phyloP scores from a whole-genome alignment of 2,797 vertebrate species.

The Parambassis ranga region DNA sequence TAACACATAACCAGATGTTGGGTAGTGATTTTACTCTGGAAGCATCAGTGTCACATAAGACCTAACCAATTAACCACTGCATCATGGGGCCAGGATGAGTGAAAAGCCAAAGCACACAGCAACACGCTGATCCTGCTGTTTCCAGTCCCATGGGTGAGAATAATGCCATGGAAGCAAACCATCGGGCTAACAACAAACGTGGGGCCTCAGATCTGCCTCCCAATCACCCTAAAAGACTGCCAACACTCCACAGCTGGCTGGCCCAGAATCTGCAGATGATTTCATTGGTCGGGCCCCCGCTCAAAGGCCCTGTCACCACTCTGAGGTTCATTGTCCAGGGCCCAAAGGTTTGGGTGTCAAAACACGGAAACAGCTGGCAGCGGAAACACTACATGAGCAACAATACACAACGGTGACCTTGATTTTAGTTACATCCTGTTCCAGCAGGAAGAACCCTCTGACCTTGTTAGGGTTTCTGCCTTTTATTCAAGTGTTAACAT shows the following conservation, averaged over 20 bases:
- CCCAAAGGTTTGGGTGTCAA: slow-evolving; percentile 54
- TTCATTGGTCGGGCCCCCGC: slow-evolving; percentile 38
- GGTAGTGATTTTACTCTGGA: slow-evolving; percentile 33
- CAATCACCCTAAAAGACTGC: slow-evolving; percentile 55
- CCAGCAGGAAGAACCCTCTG: slow-evolving; percentile 50
- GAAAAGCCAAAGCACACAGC: slow-evolving; percentile 23
- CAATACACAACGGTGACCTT: slow-evolving; percentile 62
- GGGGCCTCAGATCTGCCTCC: slow-evolving; percentile 52
- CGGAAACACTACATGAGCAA: slow-evolving; percentile 58
- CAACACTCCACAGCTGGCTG: slow-evolving; percentile 70
- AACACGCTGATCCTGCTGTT: slow-evolving; percentile 32
- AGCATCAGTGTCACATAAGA: slow-evolving; percentile 9
- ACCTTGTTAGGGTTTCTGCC: slow-evolving; percentile 45
- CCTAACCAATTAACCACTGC: slow-evolving; percentile 29
- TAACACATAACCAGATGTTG: slow-evolving; percentile 50
- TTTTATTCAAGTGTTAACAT: slow-evolving; percentile 53
- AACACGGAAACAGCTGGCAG: slow-evolving; percentile 76
- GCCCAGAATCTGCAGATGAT: slow-evolving; percentile 46
- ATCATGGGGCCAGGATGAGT: slow-evolving; percentile 10
- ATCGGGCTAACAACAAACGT: slow-evolving; percentile 44
- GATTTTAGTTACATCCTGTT: slow-evolving; percentile 62
- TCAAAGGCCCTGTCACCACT: slow-evolving; percentile 36
- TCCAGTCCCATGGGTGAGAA: slow-evolving; percentile 51
- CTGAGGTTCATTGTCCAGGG: slow-evolving; percentile 58
- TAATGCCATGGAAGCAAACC: slow-evolving; percentile 58